phyloP scores from a whole-genome alignment of 2,888 invertebrate genomes.

The Nephrotoma flavescens region DNA sequence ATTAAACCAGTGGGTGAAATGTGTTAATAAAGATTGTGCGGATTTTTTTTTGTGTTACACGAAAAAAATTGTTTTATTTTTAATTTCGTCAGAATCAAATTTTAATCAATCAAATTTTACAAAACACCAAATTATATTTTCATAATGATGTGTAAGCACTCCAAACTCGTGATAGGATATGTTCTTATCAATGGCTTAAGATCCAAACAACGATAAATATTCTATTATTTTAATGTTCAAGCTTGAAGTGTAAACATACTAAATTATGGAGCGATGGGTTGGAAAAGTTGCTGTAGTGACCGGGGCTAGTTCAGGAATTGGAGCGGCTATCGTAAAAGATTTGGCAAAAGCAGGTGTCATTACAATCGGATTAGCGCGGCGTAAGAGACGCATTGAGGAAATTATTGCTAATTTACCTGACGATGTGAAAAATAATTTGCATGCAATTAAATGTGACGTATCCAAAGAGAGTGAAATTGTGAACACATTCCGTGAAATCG shows the following conservation, averaged over 20 bases:
- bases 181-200: too few relatives aligned
- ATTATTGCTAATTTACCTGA: conserved; percentile 17
- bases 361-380: conserved; percentile 26
- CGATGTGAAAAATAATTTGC: conserved; percentile 16
- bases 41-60: not conserved
- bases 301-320: not conserved
- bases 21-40: not conserved
- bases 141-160: too few relatives aligned
- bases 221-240: too few relatives aligned
- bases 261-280: not conserved
- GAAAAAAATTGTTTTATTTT: not conserved
- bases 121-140: too few relatives aligned
- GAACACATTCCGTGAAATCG: conserved; percentile 36
- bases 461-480: conserved; percentile 37
- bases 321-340: not conserved
- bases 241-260: conserved; percentile 34
- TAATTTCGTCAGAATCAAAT: not conserved
- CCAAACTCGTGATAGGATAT: too few relatives aligned
- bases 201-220: too few relatives aligned
- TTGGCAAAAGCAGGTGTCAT: not conserved
- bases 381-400: conserved; percentile 14
- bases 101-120: too few relatives aligned
- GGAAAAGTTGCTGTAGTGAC: not conserved
- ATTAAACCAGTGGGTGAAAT: not conserved
- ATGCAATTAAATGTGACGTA: conserved; percentile 32